phyloP scores from a whole-genome alignment of 2,797 vertebrate species.

The Menidia menidia region DNA sequence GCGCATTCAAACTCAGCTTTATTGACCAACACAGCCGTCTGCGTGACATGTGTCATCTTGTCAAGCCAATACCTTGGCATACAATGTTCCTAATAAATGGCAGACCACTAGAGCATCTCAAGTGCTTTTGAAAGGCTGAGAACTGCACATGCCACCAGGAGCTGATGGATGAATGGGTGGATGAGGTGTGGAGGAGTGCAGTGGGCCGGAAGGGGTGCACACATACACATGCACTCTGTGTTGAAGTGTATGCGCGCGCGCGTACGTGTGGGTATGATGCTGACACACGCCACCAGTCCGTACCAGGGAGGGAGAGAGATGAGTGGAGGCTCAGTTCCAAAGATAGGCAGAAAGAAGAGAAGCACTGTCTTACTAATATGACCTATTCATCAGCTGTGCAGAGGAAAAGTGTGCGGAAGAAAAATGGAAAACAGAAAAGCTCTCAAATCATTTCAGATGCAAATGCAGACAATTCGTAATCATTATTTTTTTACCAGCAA shows the following conservation, averaged over 20 bases:
- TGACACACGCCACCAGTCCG: slow-evolving; percentile 72
- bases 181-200: slow-evolving; percentile 37
- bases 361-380: slow-evolving; percentile 66
- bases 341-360: slow-evolving; percentile 57
- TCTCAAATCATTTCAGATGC: slow-evolving; percentile 31
- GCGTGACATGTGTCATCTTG: slow-evolving; percentile 71
- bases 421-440: slow-evolving; percentile 19
- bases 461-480: neutral
- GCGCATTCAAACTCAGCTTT: slow-evolving; percentile 70
- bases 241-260: slow-evolving; percentile 14
- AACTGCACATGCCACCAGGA: slow-evolving; percentile 50
- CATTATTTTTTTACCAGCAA: neutral
- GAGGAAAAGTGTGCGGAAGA: slow-evolving; percentile 27
- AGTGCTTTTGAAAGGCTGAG: slow-evolving; percentile 54
- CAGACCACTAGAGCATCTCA: slow-evolving; percentile 57
- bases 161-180: slow-evolving; percentile 57
- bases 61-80: slow-evolving; percentile 66
- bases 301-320: slow-evolving; percentile 70
- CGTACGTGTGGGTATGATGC: slow-evolving; percentile 42
- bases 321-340: slow-evolving; percentile 49
- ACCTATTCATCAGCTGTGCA: slow-evolving; percentile 59
- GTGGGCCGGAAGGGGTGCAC: slow-evolving; percentile 14
- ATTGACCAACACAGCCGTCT: slow-evolving; percentile 74
- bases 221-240: slow-evolving; percentile 23
- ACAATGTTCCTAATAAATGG: slow-evolving; percentile 67